A percentile compares a stretch with the other conserved stretches of the same genome.
Conservation (phyloP, 2,113 vertebrate species). For the Charina bottae region DNA sequence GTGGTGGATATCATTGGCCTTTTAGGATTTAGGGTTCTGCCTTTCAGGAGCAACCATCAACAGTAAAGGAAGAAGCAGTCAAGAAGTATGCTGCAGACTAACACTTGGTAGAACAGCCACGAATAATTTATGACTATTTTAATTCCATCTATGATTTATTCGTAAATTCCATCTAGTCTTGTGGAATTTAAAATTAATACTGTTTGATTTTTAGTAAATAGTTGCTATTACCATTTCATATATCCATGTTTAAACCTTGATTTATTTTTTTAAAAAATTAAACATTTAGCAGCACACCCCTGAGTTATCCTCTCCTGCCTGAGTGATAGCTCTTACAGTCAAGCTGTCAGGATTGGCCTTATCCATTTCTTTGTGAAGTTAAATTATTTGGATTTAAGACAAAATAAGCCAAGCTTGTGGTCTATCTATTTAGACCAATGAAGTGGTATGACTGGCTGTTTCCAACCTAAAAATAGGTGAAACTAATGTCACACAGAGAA, state of each 20-base stretch:
- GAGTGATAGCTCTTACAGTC: not conserved
- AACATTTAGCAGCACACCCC: no score
- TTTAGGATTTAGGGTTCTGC: no score
- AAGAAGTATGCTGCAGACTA: no score
- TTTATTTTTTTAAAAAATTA: slow-evolving; percentile 27
- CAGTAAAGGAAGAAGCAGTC: no score
- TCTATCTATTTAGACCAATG: not conserved
- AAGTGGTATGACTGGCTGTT: not conserved
- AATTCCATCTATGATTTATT: not conserved
- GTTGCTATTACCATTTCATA: not conserved
- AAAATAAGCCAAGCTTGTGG: not conserved
- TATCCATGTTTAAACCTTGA: not conserved
- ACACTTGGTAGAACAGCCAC: no score
- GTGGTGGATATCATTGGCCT: no score
- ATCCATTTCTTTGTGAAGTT: not conserved
- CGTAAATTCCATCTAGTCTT: not conserved
- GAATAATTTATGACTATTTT: not conserved
- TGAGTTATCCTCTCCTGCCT: no score
- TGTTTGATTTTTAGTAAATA: not conserved
- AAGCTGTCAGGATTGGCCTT: not conserved
- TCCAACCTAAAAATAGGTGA: not conserved
- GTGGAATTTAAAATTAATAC: not conserved
- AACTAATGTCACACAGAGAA: not conserved
- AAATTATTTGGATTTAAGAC: not conserved
- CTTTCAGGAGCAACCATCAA: no score